Evolutionary conservation across 1,140 invertebrate species (phyloP).

Genomic region (Ectropis grisescens): DNA sequence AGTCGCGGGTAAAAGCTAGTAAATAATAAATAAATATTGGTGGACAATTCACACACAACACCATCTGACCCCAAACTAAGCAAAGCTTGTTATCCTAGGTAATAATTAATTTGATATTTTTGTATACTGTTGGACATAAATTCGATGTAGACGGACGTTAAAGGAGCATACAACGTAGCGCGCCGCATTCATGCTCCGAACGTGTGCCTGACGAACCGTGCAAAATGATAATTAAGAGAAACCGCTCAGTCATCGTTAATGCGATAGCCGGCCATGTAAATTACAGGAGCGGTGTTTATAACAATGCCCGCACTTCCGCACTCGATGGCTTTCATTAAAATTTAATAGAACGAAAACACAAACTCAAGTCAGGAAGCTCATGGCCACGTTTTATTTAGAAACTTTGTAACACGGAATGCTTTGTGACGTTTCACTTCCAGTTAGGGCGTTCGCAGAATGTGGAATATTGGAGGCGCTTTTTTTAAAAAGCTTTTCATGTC

Average conservation of each 20-base stretch:
- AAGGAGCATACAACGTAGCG: no score
- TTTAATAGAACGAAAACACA: conserved; percentile 37
- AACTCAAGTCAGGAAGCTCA: background rate
- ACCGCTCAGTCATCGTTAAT: conserved; percentile 64
- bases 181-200: no score
- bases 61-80: no score
- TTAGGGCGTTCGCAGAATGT: conserved; percentile 6
- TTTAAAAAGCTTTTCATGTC: conserved; percentile 21
- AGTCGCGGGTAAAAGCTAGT: no score
- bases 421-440: conserved; percentile 2
- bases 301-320: conserved; percentile 35
- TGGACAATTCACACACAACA: no score
- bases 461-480: conserved; percentile 9
- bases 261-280: conserved; percentile 56
- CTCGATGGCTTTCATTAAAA: conserved; percentile 50
- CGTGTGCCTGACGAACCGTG: conserved; percentile 57
- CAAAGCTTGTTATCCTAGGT: no score
- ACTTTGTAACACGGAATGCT: background rate
- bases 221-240: conserved; percentile 68
- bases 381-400: conserved; percentile 10
- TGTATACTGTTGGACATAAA: no score
- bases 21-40: no score
- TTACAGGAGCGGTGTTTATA: conserved; percentile 48
- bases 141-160: no score
- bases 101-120: no score